These are phyloP conservation scores for Nannoperca obscura DNA, from an alignment of 2,797 vertebrate species.

Conservation along the genomic window DNA sequence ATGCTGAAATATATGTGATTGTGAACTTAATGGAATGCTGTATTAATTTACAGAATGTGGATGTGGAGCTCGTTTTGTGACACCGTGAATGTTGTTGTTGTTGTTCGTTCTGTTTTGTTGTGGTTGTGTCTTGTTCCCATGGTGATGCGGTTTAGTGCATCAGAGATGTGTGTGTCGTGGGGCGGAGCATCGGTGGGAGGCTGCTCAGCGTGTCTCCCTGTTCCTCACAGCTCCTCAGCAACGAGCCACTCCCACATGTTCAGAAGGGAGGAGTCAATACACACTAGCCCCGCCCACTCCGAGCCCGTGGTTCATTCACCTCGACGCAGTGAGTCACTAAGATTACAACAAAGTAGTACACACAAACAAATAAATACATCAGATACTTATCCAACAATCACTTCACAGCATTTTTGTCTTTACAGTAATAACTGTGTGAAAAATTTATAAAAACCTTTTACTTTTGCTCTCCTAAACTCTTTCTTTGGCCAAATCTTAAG, in stretches of 20 bases:
- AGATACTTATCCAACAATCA: too few relatives aligned
- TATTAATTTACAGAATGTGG: slow-evolving; percentile 56
- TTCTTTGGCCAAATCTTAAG: neutral
- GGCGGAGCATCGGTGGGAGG: slow-evolving; percentile 81
- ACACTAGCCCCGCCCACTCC: slow-evolving; percentile 82
- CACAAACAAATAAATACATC: neutral
- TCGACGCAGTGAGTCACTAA: slow-evolving; percentile 83
- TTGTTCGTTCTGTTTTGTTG: slow-evolving; percentile 59
- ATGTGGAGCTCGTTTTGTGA: slow-evolving; percentile 75
- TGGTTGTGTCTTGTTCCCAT: slow-evolving; percentile 66
- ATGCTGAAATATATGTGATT: slow-evolving; percentile 73
- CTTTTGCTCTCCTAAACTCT: neutral
- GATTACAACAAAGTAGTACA: neutral
- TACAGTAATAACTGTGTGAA: neutral
- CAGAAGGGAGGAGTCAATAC: slow-evolving; percentile 84
- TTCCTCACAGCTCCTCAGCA: slow-evolving; percentile 88
- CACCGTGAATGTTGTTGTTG: slow-evolving; percentile 72
- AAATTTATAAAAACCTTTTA: neutral
- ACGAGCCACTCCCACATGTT: slow-evolving; percentile 81
- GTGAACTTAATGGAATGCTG: slow-evolving; percentile 53
- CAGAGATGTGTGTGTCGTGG: slow-evolving; percentile 85
- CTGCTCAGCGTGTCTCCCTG: slow-evolving; percentile 89
- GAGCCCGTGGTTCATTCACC: slow-evolving; percentile 84
- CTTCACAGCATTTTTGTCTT: neutral
- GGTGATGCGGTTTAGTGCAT: slow-evolving; percentile 77